Evolutionary conservation across 2,113 vertebrate genomes (phyloP).

Genomic region (Gadus chalcogrammus): DNA sequence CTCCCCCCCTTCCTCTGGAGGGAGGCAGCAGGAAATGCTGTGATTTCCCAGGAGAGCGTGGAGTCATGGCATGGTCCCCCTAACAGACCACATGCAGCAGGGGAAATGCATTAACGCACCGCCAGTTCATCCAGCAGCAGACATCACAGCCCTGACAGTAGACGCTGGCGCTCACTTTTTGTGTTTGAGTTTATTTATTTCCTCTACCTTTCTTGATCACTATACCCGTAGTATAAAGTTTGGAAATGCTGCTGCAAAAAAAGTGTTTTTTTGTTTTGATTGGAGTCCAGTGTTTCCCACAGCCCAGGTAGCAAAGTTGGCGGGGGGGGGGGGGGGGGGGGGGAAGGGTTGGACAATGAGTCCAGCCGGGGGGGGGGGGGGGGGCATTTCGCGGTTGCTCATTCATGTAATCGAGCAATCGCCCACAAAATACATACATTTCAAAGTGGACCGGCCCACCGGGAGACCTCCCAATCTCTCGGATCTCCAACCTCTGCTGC

Average conservation of each 20-base stretch:
- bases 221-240: not conserved
- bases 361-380: no score
- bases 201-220: no score
- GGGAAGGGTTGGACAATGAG: no score
- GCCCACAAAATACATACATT: no score
- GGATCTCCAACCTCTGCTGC: no score
- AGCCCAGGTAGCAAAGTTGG: no score
- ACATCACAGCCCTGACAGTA: not conserved
- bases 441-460: no score
- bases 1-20: slow-evolving; percentile 41
- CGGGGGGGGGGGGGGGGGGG: no score
- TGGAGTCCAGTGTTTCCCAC: not conserved
- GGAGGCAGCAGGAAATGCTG: slow-evolving; percentile 52
- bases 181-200: no score
- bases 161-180: not conserved
- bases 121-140: not conserved
- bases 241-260: not conserved
- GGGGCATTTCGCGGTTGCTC: no score
- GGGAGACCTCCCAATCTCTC: no score
- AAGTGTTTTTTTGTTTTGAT: not conserved
- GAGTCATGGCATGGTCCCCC: slow-evolving; percentile 33
- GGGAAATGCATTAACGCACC: slow-evolving; percentile 42
- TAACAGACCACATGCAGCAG: slow-evolving; percentile 26
- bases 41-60: slow-evolving; percentile 64
- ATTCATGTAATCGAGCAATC: no score